Conservation (phyloP, 2,797 vertebrate species). For the Synanceia verrucosa region DNA sequence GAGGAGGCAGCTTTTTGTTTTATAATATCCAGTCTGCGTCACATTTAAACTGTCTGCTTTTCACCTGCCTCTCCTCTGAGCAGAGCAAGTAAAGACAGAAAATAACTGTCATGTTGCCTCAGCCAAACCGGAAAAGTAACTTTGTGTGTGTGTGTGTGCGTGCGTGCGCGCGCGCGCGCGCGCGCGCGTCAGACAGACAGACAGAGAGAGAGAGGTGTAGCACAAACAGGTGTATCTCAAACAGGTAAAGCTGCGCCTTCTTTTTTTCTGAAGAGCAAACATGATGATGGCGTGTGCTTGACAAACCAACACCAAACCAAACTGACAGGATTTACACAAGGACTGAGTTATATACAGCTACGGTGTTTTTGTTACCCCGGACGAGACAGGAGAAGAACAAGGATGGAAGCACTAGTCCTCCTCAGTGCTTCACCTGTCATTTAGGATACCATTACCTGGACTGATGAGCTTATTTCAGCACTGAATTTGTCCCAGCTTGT, state of each 20-base stretch:
- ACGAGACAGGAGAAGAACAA: not conserved
- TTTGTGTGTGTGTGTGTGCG: conserved; percentile 27
- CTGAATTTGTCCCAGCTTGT: conserved; percentile 24
- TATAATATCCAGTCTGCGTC: not conserved
- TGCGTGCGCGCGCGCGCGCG: not conserved
- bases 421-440: conserved; percentile 15
- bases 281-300: conserved; percentile 38
- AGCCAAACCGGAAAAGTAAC: conserved; percentile 68
- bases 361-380: not conserved
- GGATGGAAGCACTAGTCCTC: conserved; percentile 45
- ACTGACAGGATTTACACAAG: conserved; percentile 22
- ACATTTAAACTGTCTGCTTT: conserved; percentile 37
- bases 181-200: not conserved
- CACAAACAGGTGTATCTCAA: conserved; percentile 74
- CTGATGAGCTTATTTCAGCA: conserved; percentile 27
- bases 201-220: conserved; percentile 12
- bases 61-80: conserved; percentile 62
- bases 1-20: conserved; percentile 26
- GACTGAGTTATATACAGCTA: not conserved
- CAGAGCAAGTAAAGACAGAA: conserved; percentile 75
- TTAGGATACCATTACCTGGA: conserved; percentile 45
- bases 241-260: conserved; percentile 59
- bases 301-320: conserved; percentile 8
- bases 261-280: conserved; percentile 12
- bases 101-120: conserved; percentile 75